Evolutionary conservation across 1,140 invertebrate genomes (phyloP), one percentile per base, ranked within the genome.

Genomic region (Ceratoteleas bidentatus): DNA sequence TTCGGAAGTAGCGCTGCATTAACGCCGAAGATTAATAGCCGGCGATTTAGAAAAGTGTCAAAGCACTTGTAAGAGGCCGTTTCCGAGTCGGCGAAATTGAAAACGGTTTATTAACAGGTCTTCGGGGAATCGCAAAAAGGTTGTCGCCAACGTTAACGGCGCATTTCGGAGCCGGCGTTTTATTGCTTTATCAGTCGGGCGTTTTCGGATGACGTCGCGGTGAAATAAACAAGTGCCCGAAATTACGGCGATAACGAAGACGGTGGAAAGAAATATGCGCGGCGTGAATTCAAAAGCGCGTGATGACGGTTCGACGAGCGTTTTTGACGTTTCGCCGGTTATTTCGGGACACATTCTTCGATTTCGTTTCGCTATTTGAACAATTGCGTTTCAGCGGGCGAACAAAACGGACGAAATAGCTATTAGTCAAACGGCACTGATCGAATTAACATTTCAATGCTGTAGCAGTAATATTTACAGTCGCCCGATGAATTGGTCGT

Each of bases 301-400:
- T 66, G 62, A 69, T 56, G 64, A 77, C 58, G 68, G 40, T 49
- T 62, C 43, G 53, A 66, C 60, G 50, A 69, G 61, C 34, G 56
- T 69, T 77, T 70, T 66, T 57, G 24, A 65, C 8, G 32, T 64
- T 69, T 68, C 45, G 61, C 6, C 49, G 36, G 40, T 57, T 60
- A 75, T 75, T 75, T 53, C 50, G 34, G 43, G 54, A 33, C 36
- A n/a, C 50, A 56, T 43, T 16, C 24, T n/a, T 24, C 16, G 57
- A 53, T 77, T 68, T 68, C 32, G 61, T 56, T 57, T 62, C 32
- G 9, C 47, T 76, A 49, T 76, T 77, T 77, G 74, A 77, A 77
- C 74, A 77, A 69, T 54, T 77, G 74, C 24, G 32, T 36, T 54
- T 52, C 34, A 47, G 13, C 34, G 33, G 24, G 36, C 43, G 15